These are phyloP conservation scores for Callitettix versicolor DNA, from an alignment of 1,140 invertebrate species.

Conservation along the genomic window DNA sequence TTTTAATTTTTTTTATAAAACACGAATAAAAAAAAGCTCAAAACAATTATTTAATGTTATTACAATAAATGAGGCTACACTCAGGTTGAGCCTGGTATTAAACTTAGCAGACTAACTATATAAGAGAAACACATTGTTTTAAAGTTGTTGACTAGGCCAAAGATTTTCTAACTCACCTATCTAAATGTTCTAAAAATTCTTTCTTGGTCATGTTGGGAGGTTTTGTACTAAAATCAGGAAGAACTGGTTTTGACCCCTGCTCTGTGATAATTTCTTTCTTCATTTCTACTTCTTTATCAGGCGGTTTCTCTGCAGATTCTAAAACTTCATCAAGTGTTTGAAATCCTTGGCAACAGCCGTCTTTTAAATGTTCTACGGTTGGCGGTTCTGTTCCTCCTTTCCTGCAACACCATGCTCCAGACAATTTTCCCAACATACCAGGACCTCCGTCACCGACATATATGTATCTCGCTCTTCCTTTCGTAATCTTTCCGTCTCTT, in stretches of 20 bases:
- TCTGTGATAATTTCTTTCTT: slow-evolving; percentile 10
- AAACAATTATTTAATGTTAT: too few species aligned
- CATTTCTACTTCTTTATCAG: slow-evolving; percentile 27
- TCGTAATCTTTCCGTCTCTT: slow-evolving; percentile 14
- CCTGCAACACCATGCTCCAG: slow-evolving; percentile 57
- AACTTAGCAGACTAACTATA: too few species aligned
- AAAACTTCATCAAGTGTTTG: slow-evolving; percentile 58
- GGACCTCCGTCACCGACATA: slow-evolving; percentile 57
- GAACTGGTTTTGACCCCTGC: slow-evolving; percentile 4
- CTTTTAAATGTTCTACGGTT: slow-evolving; percentile 56
- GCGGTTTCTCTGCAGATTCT: slow-evolving; percentile 31
- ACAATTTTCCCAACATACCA: slow-evolving; percentile 40
- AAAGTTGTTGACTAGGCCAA: too few species aligned
- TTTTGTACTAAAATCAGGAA: background rate
- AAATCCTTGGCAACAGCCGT: slow-evolving; percentile 56
- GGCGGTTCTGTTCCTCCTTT: slow-evolving; percentile 53
- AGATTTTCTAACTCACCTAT: slow-evolving; percentile 12
- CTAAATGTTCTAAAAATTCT: slow-evolving; percentile 18
- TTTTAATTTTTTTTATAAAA: too few species aligned
- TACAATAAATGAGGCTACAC: too few species aligned
- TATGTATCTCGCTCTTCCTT: slow-evolving; percentile 34
- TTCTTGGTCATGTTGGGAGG: slow-evolving; percentile 11
- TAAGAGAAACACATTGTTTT: too few species aligned
- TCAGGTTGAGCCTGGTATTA: too few species aligned
- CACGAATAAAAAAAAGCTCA: too few species aligned